Conservation (phyloP, 2,797 vertebrate species). For the Sylvia borin region DNA sequence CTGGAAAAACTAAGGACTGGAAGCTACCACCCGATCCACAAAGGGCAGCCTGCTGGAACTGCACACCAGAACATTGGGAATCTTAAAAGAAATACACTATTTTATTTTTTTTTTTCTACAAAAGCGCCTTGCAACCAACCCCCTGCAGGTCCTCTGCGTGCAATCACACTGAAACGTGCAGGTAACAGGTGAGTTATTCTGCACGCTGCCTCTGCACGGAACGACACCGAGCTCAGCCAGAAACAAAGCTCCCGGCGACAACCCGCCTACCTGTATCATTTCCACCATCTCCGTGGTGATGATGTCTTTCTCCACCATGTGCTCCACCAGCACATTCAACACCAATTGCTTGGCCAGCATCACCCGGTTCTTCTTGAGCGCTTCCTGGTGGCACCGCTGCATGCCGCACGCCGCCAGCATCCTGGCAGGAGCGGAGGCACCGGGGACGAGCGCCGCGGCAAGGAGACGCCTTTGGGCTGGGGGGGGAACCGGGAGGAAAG, state of each 20-base stretch:
- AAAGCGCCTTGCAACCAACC: not conserved
- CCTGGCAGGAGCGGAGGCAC: not conserved
- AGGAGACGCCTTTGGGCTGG: accelerated
- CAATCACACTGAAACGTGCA: accelerated
- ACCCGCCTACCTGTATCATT: conserved; percentile 70
- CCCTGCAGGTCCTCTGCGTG: accelerated
- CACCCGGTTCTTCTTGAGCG: conserved; percentile 76
- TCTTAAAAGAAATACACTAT: not conserved
- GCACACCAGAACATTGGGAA: accelerated
- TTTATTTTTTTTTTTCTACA: no score
- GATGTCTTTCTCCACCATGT: conserved; percentile 75
- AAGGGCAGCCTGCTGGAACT: accelerated
- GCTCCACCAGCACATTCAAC: conserved; percentile 74
- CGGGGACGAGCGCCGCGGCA: accelerated
- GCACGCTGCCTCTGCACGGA: accelerated
- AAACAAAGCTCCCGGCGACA: accelerated
- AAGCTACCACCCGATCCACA: not conserved
- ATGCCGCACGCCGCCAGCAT: conserved; percentile 72
- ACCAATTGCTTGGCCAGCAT: conserved; percentile 74
- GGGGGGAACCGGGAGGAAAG: no score
- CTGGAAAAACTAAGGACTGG: not conserved
- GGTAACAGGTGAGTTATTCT: accelerated
- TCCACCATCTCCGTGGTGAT: conserved; percentile 79
- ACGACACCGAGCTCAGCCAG: accelerated
- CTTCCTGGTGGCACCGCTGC: conserved; percentile 77